Evolutionary conservation across 2,888 invertebrate genomes (phyloP).

Genomic region (Pegoplata infirma): DNA sequence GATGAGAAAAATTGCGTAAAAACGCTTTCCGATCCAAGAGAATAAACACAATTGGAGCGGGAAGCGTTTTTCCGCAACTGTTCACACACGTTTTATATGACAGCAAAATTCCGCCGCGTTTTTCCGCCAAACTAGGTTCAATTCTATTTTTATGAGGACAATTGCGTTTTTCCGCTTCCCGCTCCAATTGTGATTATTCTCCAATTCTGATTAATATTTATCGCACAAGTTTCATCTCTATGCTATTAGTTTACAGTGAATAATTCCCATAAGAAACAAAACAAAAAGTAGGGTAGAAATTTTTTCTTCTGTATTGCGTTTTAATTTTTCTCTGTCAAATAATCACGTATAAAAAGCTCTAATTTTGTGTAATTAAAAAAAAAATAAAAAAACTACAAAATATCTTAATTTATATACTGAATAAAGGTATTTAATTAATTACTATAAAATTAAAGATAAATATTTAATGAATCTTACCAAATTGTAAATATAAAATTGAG

Average conservation of each 20-base stretch:
- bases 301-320: constrained; percentile 47
- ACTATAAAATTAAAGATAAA: neutral
- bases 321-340: constrained; percentile 29
- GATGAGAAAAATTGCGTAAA: no score
- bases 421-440: constrained; percentile 6
- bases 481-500: no score
- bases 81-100: no score
- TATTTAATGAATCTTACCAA: neutral
- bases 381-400: neutral
- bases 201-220: no score
- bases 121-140: no score
- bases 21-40: no score
- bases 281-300: constrained; percentile 33
- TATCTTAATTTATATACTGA: neutral
- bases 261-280: constrained; percentile 18
- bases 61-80: no score
- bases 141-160: no score
- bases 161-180: no score
- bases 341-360: constrained; percentile 31
- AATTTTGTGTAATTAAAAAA: neutral
- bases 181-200: no score
- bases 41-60: no score
- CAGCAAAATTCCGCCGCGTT: no score
- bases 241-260: constrained; percentile 10
- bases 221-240: neutral